Conservation (phyloP, 2,797 vertebrate genomes). For the Distichodus sexfasciatus region DNA sequence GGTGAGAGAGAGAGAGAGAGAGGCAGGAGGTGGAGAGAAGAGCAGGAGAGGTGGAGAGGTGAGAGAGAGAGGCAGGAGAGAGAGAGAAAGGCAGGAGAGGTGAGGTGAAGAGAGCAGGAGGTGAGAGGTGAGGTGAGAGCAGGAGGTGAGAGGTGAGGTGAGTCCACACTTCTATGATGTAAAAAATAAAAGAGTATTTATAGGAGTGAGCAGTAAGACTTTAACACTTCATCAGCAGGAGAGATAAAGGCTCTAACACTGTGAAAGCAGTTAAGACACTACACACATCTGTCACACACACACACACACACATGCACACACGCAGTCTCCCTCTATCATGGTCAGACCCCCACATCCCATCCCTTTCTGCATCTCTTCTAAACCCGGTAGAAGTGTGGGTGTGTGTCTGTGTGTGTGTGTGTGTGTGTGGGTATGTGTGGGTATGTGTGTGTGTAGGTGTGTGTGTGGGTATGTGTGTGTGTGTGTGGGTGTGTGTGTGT, state of each 20-base stretch:
- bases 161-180: slow-evolving; percentile 37
- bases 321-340: background rate
- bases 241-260: slow-evolving; percentile 31
- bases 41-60: background rate
- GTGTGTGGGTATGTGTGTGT: too few relatives aligned
- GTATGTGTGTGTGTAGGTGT: too few relatives aligned
- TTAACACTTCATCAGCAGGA: slow-evolving; percentile 44
- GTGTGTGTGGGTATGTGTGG: too few relatives aligned
- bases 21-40: background rate
- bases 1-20: too few relatives aligned
- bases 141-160: too few relatives aligned
- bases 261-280: slow-evolving; percentile 37
- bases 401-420: too few relatives aligned
- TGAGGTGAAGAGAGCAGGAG: background rate
- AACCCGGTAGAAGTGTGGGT: too few relatives aligned
- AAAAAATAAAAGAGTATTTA: slow-evolving; percentile 39
- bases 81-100: background rate
- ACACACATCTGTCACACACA: slow-evolving; percentile 20
- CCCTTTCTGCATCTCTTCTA: too few relatives aligned
- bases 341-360: background rate
- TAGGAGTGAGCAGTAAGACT: slow-evolving; percentile 26
- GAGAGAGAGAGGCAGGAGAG: background rate
- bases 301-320: background rate
- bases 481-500: too few relatives aligned
- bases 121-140: background rate